Evolutionary conservation across 2,888 invertebrate species (phyloP).

Genomic region (Ochropleura plecta): DNA sequence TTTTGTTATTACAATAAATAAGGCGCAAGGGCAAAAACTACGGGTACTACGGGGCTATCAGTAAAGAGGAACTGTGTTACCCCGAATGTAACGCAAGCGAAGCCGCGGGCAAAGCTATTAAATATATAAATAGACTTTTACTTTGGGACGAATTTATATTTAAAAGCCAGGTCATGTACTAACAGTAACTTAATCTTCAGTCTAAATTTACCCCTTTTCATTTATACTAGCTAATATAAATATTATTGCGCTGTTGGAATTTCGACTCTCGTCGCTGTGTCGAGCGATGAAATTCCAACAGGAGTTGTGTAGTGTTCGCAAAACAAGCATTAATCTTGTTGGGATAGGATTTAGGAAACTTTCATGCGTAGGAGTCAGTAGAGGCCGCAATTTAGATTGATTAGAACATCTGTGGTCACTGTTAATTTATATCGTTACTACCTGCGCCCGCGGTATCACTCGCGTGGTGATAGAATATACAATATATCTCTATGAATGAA

Average conservation of each 20-base stretch:
- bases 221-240: background rate
- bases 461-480: too few relatives aligned
- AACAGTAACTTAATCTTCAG: background rate
- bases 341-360: background rate
- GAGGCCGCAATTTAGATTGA: background rate
- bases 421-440: background rate
- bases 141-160: background rate
- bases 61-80: too few relatives aligned
- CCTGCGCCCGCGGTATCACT: too few relatives aligned
- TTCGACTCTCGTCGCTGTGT: background rate
- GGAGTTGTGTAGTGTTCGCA: too few relatives aligned
- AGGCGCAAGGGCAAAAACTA: too few relatives aligned
- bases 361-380: background rate
- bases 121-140: background rate
- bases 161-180: background rate
- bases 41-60: too few relatives aligned
- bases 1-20: too few relatives aligned
- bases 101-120: too few relatives aligned
- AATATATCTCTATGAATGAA: too few relatives aligned
- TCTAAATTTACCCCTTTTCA: background rate
- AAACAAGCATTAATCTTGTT: slow-evolving; percentile 3
- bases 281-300: background rate
- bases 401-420: background rate
- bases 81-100: too few relatives aligned
- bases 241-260: background rate